phyloP scores from a whole-genome alignment of 2,888 invertebrate genomes.

The Adineta ricciae region DNA sequence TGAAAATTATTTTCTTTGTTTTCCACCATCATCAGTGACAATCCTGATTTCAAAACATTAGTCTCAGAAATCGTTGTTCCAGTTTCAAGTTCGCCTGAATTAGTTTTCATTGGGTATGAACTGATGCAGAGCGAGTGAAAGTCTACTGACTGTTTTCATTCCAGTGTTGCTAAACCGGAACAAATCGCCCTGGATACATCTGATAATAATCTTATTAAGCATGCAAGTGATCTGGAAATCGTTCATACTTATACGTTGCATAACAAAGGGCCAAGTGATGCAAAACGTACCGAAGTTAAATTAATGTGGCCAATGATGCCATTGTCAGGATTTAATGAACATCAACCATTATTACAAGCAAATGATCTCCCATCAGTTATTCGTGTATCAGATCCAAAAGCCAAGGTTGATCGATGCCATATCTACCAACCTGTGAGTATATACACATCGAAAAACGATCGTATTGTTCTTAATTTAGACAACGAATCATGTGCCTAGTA shows the following conservation, averaged over 20 bases:
- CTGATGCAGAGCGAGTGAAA: too few relatives aligned
- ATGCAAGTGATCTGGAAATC: background rate
- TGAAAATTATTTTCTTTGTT: too few relatives aligned
- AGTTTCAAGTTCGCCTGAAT: background rate
- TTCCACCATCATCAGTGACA: background rate
- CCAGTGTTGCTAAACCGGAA: conserved; percentile 15
- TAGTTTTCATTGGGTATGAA: background rate
- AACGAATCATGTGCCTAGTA: background rate
- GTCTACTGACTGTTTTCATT: too few relatives aligned
- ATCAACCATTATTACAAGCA: background rate
- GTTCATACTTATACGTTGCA: background rate
- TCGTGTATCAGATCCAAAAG: background rate
- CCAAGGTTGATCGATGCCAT: background rate
- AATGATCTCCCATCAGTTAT: background rate
- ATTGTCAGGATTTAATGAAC: background rate
- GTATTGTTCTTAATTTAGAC: background rate
- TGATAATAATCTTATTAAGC: background rate
- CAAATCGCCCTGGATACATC: background rate
- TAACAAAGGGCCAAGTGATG: conserved; percentile 2
- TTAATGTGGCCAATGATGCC: background rate
- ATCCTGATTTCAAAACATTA: background rate
- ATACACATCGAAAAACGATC: too few relatives aligned
- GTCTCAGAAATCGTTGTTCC: background rate
- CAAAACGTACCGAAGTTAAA: background rate
- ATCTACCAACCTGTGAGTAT: background rate